These are phyloP conservation scores for Eufriesea mexicana DNA, from an alignment of 1,140 invertebrate species.

Conservation along the genomic window DNA sequence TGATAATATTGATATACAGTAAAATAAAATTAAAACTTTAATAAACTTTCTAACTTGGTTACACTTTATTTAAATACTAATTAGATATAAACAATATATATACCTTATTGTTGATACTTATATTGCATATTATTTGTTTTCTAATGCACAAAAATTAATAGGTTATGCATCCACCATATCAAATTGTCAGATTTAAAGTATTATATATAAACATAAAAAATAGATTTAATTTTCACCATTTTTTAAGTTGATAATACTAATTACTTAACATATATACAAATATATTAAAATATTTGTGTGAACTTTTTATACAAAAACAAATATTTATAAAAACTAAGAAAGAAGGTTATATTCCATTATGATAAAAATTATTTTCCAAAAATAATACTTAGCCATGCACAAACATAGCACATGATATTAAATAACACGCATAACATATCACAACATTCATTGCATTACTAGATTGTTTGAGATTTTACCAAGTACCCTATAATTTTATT, in stretches of 20 bases:
- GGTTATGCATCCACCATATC: constrained; percentile 5
- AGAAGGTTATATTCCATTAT: constrained; percentile 8
- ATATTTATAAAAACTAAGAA: constrained; percentile 8
- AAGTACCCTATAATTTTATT: constrained; percentile 56
- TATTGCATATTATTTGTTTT: neutral
- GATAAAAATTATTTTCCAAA: constrained; percentile 19
- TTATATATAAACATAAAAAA: neutral
- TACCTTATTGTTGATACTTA: neutral
- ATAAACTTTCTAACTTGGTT: neutral
- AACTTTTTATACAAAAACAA: neutral
- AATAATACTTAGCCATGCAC: constrained; percentile 58
- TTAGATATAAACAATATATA: neutral
- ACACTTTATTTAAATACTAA: neutral
- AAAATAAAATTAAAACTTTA: no score
- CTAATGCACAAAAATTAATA: neutral
- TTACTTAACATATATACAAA: neutral
- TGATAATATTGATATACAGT: no score
- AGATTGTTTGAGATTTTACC: constrained; percentile 66
- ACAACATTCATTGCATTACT: constrained; percentile 7
- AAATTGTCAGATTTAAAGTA: neutral
- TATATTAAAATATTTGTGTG: no score
- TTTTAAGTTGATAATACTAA: neutral
- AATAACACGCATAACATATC: constrained; percentile 21
- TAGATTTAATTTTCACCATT: neutral
- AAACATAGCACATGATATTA: constrained; percentile 6